Percentiles rank a stretch among this genome's conserved stretches.
These are phyloP conservation scores for Galaxias olidus DNA, from an alignment of 2,797 vertebrate species.

Conservation along the genomic window DNA sequence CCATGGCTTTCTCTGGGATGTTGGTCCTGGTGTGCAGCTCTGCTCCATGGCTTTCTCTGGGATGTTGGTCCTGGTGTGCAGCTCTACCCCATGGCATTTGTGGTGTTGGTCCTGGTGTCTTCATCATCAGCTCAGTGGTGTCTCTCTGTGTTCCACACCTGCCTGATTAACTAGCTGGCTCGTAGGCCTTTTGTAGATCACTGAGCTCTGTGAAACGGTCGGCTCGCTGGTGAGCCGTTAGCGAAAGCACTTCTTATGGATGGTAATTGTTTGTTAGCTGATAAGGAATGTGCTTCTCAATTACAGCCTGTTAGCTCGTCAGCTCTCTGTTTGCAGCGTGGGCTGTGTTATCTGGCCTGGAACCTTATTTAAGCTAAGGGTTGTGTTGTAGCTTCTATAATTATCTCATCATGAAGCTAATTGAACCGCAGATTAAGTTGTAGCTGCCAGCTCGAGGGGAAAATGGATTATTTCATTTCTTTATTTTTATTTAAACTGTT, in stretches of 20 bases:
- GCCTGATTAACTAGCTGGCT: too few species aligned
- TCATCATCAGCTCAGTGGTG: not conserved
- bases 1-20: too few species aligned
- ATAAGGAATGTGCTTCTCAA: constrained; percentile 6
- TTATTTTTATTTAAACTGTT: too few species aligned
- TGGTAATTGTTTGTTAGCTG: constrained; percentile 14
- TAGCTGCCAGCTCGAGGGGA: too few species aligned
- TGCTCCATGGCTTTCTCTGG: too few species aligned
- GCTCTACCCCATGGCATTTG: constrained; percentile 31
- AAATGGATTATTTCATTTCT: too few species aligned
- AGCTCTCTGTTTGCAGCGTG: constrained; percentile 17
- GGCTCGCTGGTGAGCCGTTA: not conserved
- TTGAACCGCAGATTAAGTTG: too few species aligned
- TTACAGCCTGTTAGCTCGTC: constrained; percentile 10
- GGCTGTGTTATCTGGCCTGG: constrained; percentile 14
- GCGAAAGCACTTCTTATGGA: constrained; percentile 7
- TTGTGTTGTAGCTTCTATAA: too few species aligned
- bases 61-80: too few species aligned
- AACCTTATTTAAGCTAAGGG: constrained; percentile 27
- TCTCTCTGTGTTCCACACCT: too few species aligned
- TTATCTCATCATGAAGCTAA: too few species aligned
- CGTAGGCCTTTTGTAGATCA: not conserved
- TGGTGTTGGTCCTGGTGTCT: constrained; percentile 1
- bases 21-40: constrained; percentile 39
- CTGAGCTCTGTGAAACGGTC: not conserved